Evolutionary conservation across 2,888 invertebrate species (phyloP).

Genomic region (Arge pagana): DNA sequence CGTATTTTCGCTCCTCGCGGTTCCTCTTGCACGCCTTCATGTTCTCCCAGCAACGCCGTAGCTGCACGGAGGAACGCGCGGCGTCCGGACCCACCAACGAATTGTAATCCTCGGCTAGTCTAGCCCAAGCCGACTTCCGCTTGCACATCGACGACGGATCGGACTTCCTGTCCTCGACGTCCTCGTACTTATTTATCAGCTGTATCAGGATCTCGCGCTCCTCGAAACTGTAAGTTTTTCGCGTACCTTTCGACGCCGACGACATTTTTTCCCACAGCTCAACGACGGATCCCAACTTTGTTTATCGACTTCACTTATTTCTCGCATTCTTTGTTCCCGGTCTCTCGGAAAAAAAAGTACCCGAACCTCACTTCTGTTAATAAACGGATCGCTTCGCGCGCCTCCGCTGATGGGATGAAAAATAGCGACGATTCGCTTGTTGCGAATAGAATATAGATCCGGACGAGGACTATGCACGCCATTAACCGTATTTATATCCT

Average conservation of each 20-base stretch:
- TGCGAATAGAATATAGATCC: too few species aligned
- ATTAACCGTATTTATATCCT: too few species aligned
- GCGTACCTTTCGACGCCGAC: conserved; percentile 39
- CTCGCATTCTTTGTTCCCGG: too few species aligned
- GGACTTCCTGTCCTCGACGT: conserved; percentile 36
- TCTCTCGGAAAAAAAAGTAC: too few species aligned
- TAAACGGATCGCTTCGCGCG: too few species aligned
- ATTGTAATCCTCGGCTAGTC: conserved; percentile 43
- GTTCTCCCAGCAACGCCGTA: conserved; percentile 47
- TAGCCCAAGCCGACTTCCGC: conserved; percentile 44
- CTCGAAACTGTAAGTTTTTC: conserved; percentile 47
- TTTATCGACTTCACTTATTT: too few species aligned
- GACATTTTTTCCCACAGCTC: conserved; percentile 15
- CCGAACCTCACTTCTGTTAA: too few species aligned
- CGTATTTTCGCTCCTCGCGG: conserved; percentile 40
- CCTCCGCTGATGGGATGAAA: too few species aligned
- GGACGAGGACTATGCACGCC: too few species aligned
- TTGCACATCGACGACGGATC: conserved; percentile 42
- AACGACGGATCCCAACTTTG: too few species aligned
- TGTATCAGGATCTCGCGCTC: conserved; percentile 43
- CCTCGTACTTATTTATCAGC: conserved; percentile 42
- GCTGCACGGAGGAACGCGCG: conserved; percentile 38
- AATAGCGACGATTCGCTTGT: too few species aligned
- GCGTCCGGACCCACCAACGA: conserved; percentile 39
- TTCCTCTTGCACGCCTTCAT: conserved; percentile 46